Conservation (phyloP, 2,113 vertebrate genomes). For the Oncorhynchus gorbuscha region DNA sequence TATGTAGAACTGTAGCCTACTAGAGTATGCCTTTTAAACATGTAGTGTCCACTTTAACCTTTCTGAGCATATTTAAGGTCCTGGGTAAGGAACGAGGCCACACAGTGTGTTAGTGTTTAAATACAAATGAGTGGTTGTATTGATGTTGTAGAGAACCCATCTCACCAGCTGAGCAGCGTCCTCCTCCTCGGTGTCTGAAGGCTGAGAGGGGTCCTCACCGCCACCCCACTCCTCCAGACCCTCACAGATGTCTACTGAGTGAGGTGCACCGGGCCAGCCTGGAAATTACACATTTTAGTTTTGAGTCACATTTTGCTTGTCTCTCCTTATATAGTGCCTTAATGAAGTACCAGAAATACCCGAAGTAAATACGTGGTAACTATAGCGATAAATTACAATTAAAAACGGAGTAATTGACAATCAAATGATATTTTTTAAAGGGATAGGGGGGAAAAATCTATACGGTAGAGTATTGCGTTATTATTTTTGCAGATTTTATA, state of each 20-base stretch:
- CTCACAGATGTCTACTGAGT: constrained; percentile 79
- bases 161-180: constrained; percentile 79
- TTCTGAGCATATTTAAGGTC: not conserved
- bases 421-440: too few species aligned
- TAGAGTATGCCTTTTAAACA: too few species aligned
- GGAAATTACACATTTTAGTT: not conserved
- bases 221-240: constrained; percentile 80
- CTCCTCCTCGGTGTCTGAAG: constrained; percentile 77
- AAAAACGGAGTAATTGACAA: too few species aligned
- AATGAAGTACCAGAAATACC: not conserved
- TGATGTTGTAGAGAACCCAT: constrained; percentile 6
- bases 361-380: not conserved
- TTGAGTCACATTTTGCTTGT: too few species aligned
- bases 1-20: not conserved
- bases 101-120: not conserved
- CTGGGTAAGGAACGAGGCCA: constrained; percentile 10
- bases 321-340: not conserved
- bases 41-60: too few species aligned
- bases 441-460: too few species aligned
- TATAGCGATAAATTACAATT: too few species aligned
- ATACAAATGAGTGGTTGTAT: not conserved
- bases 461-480: too few species aligned
- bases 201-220: constrained; percentile 73
- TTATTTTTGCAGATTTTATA: too few species aligned
- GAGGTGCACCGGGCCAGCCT: constrained; percentile 86